These are phyloP conservation scores for Tipula lateralis DNA, from an alignment of 2,888 invertebrate genomes.

Conservation along the genomic window DNA sequence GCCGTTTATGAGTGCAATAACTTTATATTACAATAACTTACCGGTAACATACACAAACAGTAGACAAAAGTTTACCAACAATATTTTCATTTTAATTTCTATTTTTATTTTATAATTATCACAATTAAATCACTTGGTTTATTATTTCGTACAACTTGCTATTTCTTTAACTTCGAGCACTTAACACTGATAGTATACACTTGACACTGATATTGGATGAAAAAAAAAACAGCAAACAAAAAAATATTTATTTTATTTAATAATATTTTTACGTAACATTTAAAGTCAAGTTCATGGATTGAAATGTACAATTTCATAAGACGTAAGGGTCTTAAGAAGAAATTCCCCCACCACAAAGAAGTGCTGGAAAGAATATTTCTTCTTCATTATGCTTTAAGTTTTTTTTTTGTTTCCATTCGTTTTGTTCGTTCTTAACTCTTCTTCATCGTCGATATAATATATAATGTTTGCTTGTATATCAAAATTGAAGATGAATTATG, in stretches of 20 bases:
- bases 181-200: not conserved
- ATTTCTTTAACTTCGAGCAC: not conserved
- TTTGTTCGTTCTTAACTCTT: not conserved
- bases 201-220: not conserved
- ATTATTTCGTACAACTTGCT: not conserved
- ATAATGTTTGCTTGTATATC: not conserved
- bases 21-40: slow-evolving; percentile 5
- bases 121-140: slow-evolving; percentile 25
- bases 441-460: not conserved
- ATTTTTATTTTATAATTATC: not conserved
- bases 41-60: slow-evolving; percentile 16
- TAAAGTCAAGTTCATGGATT: slow-evolving; percentile 45
- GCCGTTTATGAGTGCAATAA: not conserved
- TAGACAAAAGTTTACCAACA: slow-evolving; percentile 15
- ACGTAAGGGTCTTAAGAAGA: slow-evolving; percentile 45
- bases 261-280: slow-evolving; percentile 29
- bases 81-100: not conserved
- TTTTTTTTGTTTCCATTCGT: not conserved
- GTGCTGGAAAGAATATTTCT: not conserved
- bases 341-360: slow-evolving; percentile 38
- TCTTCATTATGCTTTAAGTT: not conserved
- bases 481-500: not conserved
- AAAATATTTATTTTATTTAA: not conserved
- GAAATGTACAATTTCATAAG: slow-evolving; percentile 44
- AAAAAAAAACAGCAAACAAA: not conserved